Evolutionary conservation across 2,888 invertebrate species (phyloP).

Genomic region (Lordiphosa fenestrarum): DNA sequence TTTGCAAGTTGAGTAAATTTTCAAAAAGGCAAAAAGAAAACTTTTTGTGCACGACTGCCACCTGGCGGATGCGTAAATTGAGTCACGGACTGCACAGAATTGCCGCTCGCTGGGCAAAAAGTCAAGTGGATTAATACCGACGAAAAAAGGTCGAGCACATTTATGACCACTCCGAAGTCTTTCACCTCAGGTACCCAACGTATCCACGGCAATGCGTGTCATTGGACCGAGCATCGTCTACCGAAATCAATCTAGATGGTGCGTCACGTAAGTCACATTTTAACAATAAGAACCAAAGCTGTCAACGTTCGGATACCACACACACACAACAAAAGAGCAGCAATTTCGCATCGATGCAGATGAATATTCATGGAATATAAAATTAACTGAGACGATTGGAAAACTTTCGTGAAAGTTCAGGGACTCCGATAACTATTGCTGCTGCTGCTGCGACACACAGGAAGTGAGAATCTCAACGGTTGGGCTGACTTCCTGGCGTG

Average conservation of each 20-base stretch:
- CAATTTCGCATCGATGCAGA: no score
- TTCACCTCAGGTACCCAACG: slow-evolving; percentile 4
- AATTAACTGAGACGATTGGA: no score
- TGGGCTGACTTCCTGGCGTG: no score
- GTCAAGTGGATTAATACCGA: slow-evolving; percentile 34
- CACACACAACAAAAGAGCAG: not conserved
- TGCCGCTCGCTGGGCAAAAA: slow-evolving; percentile 23
- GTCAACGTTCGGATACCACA: slow-evolving; percentile 3
- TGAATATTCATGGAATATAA: no score
- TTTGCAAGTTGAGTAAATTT: slow-evolving; percentile 35
- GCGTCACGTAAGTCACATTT: slow-evolving; percentile 23
- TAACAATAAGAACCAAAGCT: slow-evolving; percentile 15
- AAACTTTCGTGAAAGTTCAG: no score
- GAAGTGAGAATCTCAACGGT: no score
- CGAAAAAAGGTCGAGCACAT: slow-evolving; percentile 11
- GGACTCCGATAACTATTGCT: no score
- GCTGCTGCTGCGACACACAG: no score
- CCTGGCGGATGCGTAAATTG: slow-evolving; percentile 32
- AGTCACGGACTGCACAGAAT: slow-evolving; percentile 32
- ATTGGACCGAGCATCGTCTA: slow-evolving; percentile 31
- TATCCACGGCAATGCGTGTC: slow-evolving; percentile 26
- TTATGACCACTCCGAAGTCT: slow-evolving; percentile 21
- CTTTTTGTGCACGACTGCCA: slow-evolving; percentile 1
- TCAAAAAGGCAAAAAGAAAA: slow-evolving; percentile 1
- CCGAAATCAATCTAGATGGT: slow-evolving; percentile 32